Conservation (phyloP, 2,113 vertebrate species). For the Acinonyx jubatus region DNA sequence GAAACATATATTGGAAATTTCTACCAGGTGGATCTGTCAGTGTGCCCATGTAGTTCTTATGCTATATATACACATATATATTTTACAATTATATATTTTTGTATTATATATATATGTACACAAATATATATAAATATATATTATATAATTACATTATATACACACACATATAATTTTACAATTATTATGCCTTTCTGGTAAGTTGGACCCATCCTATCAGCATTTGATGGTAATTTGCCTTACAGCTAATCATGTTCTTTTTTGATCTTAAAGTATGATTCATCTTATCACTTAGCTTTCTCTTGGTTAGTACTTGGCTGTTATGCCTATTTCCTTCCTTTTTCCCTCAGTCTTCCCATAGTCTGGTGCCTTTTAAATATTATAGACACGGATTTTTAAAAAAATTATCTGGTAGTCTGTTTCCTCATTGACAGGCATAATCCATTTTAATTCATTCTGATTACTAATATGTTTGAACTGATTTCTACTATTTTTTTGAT, state of each 20-base stretch:
- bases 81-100: not conserved
- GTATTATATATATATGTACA: not conserved
- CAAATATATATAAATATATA: not conserved
- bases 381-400: not conserved
- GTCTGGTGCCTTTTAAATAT: not conserved
- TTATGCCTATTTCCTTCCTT: not conserved
- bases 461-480: not conserved
- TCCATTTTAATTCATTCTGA: not conserved
- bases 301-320: not conserved
- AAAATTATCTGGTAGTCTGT: not conserved
- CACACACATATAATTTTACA: not conserved
- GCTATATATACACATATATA: not conserved
- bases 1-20: not conserved
- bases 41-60: not conserved
- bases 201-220: not conserved
- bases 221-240: not conserved
- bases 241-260: not conserved
- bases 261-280: not conserved
- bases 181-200: not conserved
- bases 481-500: not conserved
- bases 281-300: not conserved
- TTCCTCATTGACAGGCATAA: not conserved
- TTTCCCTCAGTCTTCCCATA: not conserved
- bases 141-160: not conserved
- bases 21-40: not conserved